Conservation (phyloP, 1,140 invertebrate genomes). For the Hestina assimilis region DNA sequence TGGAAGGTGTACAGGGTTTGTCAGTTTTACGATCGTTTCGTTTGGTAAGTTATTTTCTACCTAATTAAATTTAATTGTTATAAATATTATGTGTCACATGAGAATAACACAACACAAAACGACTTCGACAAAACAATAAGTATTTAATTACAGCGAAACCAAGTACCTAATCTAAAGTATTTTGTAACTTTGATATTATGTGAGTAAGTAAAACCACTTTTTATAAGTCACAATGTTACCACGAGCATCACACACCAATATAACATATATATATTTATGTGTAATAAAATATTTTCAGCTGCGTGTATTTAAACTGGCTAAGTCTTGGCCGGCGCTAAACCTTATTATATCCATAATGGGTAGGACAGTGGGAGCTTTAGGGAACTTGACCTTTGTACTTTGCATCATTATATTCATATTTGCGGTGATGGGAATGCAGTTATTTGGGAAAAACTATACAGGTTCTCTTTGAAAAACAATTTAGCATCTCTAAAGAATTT, state of each 20-base stretch:
- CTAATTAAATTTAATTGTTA: background rate
- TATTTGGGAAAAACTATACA: slow-evolving; percentile 96
- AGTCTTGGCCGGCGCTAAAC: slow-evolving; percentile 99
- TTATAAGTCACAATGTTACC: slow-evolving; percentile 6
- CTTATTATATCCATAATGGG: slow-evolving; percentile 99
- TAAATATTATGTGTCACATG: background rate
- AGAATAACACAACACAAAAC: background rate
- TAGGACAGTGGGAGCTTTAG: slow-evolving; percentile 97
- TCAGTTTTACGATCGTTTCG: slow-evolving; percentile 98
- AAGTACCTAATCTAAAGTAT: background rate
- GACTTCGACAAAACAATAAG: background rate
- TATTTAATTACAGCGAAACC: background rate
- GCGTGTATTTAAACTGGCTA: slow-evolving; percentile 99
- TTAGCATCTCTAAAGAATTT: slow-evolving; percentile 69
- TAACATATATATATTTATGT: slow-evolving; percentile 51
- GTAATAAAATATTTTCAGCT: slow-evolving; percentile 85
- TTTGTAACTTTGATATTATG: background rate
- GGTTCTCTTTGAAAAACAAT: slow-evolving; percentile 80
- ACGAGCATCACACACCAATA: slow-evolving; percentile 21
- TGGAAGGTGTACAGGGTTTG: slow-evolving; percentile 96
- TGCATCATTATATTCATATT: slow-evolving; percentile 99
- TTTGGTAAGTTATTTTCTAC: slow-evolving; percentile 86
- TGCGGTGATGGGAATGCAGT: slow-evolving; percentile 99
- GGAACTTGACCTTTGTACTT: slow-evolving; percentile 98
- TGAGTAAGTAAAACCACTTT: slow-evolving; percentile 12